These are phyloP conservation scores for Nemotelus nigrinus DNA, from an alignment of 2,888 invertebrate genomes.

Conservation along the genomic window DNA sequence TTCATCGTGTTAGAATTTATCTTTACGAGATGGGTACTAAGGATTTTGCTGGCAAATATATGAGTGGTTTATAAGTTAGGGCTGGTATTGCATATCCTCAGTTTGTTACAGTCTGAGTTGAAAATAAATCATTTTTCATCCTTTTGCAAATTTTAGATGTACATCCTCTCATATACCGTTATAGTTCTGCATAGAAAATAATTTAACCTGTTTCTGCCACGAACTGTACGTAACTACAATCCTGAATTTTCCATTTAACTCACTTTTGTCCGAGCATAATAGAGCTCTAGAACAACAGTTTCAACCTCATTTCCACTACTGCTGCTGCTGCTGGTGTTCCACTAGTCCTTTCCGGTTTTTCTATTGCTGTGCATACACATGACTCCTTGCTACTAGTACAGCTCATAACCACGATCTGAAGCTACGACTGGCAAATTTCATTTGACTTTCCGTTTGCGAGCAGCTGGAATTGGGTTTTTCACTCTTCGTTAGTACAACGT, in stretches of 20 bases:
- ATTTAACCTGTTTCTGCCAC: too few relatives aligned
- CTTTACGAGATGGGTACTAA: background rate
- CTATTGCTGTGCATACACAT: too few relatives aligned
- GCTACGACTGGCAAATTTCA: conserved; percentile 2
- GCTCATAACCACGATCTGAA: too few relatives aligned
- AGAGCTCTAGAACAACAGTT: background rate
- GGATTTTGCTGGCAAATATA: background rate
- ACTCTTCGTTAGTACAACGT: background rate
- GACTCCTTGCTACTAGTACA: too few relatives aligned
- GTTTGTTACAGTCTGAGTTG: background rate
- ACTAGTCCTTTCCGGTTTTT: background rate
- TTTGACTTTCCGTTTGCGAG: conserved; percentile 29
- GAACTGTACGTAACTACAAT: too few relatives aligned
- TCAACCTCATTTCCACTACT: background rate
- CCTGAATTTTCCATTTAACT: background rate
- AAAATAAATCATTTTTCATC: background rate
- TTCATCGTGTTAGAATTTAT: conserved; percentile 21
- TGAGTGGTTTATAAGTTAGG: background rate
- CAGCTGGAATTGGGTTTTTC: background rate
- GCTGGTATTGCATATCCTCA: too few relatives aligned
- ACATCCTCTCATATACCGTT: too few relatives aligned
- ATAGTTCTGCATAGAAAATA: too few relatives aligned
- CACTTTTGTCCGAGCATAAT: background rate
- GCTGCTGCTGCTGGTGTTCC: background rate
- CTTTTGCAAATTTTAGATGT: too few relatives aligned